phyloP scores from a whole-genome alignment of 1,140 invertebrate species.

The Heliconius himera region DNA sequence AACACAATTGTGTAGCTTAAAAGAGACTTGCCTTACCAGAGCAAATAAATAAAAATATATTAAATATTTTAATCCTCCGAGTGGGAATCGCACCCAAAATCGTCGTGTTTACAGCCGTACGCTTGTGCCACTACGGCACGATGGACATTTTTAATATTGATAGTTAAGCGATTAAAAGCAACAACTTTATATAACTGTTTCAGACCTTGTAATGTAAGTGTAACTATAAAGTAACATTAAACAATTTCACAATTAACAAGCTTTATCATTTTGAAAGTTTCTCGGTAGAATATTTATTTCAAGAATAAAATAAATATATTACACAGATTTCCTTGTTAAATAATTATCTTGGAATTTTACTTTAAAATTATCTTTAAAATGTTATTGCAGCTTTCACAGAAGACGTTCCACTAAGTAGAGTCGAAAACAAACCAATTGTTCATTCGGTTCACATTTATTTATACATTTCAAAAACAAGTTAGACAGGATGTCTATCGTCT shows the following conservation, averaged over 20 bases:
- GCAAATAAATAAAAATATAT: no score
- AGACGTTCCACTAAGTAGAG: neutral
- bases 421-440: neutral
- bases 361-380: neutral
- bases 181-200: neutral
- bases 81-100: no score
- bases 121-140: no score
- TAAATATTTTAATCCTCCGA: no score
- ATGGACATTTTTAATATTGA: neutral
- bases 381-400: neutral
- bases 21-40: no score
- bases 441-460: slow-evolving; percentile 8
- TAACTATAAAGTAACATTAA: no score
- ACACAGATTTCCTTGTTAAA: neutral
- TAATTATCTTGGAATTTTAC: neutral
- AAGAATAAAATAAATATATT: neutral
- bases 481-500: slow-evolving; percentile 10
- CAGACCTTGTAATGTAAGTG: no score
- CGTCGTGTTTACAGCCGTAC: no score
- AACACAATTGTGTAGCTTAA: no score
- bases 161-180: neutral
- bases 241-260: neutral
- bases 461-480: slow-evolving; percentile 15
- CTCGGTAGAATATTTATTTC: no score
- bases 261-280: neutral